phyloP scores from a whole-genome alignment of 2,888 invertebrate species.

The Xanthia togata region DNA sequence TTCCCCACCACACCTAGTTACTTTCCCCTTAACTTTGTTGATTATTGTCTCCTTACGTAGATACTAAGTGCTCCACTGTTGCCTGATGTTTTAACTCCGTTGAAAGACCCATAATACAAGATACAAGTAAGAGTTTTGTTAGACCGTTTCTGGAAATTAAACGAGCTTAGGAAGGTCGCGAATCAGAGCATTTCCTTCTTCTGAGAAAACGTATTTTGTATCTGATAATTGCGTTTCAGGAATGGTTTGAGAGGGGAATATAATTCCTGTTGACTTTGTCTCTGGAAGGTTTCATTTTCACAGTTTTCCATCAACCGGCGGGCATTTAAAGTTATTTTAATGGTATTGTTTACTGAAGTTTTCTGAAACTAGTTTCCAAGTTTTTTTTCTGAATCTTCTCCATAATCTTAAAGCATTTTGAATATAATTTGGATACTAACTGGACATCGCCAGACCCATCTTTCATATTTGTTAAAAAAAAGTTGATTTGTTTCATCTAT shows the following conservation, averaged over 20 bases:
- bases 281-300: conserved; percentile 1
- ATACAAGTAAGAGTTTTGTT: conserved; percentile 17
- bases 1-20: neutral
- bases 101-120: conserved; percentile 16
- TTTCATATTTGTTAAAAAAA: neutral
- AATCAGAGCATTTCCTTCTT: conserved; percentile 13
- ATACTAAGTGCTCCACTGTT: conserved; percentile 12
- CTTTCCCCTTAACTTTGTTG: neutral
- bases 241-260: neutral
- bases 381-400: too few species aligned
- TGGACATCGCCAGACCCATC: neutral
- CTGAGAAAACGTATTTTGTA: conserved; percentile 17
- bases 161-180: conserved; percentile 18
- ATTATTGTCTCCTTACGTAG: conserved; percentile 7
- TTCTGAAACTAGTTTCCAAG: neutral
- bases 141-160: conserved; percentile 34
- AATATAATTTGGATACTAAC: neutral
- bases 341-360: neutral
- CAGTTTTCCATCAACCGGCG: neutral
- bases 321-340: neutral
- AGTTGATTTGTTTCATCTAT: neutral
- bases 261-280: conserved; percentile 12
- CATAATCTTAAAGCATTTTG: neutral
- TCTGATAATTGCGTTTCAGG: conserved; percentile 8
- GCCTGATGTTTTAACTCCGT: conserved; percentile 23